These are phyloP conservation scores for Drosophila chauvacae DNA, from an alignment of 1,140 invertebrate species.

Conservation along the genomic window DNA sequence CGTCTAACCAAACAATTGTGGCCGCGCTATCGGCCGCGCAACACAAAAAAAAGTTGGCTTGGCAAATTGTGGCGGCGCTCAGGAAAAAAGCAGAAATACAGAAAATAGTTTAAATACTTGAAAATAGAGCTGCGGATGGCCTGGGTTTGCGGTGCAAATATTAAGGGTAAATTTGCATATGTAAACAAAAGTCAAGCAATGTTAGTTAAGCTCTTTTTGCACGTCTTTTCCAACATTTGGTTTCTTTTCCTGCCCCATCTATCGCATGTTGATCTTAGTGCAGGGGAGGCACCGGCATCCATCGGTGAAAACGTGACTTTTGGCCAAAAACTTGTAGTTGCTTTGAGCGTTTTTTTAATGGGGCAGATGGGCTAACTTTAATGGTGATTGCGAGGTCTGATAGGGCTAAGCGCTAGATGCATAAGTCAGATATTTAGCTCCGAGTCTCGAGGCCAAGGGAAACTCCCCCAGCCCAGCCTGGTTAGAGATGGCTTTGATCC, in stretches of 20 bases:
- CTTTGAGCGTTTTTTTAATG: constrained; percentile 15
- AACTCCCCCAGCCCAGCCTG: constrained; percentile 1
- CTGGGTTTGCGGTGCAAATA: constrained; percentile 48
- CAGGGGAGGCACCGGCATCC: constrained; percentile 14
- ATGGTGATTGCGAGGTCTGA: constrained; percentile 31
- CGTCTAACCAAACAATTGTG: constrained; percentile 42
- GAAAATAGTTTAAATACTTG: constrained; percentile 5
- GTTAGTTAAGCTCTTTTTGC: constrained; percentile 63
- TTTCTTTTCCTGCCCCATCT: constrained; percentile 36
- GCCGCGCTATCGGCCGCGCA: constrained; percentile 31
- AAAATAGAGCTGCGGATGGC: constrained; percentile 28
- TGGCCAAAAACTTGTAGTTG: constrained; percentile 11
- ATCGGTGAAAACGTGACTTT: constrained; percentile 55
- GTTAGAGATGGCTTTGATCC: background rate
- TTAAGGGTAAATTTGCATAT: constrained; percentile 62
- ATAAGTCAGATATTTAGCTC: background rate
- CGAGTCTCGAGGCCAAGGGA: constrained; percentile 11
- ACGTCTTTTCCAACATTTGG: constrained; percentile 29
- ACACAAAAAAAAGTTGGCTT: constrained; percentile 40
- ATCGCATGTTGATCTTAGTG: constrained; percentile 52
- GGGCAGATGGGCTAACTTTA: constrained; percentile 31
- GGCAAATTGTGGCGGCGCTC: constrained; percentile 51
- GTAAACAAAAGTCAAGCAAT: constrained; percentile 57
- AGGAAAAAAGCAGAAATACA: background rate
- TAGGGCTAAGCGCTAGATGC: constrained; percentile 25